Evolutionary conservation across 2,888 invertebrate species (phyloP).

Genomic region (Cryptocheilus praepositus): DNA sequence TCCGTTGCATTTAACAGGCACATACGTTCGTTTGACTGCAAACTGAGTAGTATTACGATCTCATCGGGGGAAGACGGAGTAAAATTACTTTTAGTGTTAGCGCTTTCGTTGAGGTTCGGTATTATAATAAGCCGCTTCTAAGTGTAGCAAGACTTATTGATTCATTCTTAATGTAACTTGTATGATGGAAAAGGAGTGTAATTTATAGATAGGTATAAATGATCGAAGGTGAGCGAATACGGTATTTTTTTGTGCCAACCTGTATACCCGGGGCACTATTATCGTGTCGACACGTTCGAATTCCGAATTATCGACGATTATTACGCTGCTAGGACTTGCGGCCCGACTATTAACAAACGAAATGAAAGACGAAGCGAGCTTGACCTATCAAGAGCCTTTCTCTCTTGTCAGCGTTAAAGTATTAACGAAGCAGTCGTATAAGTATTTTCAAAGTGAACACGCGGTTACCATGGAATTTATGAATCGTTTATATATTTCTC

Average conservation of each 20-base stretch:
- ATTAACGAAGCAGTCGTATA: conserved; percentile 24
- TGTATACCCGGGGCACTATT: no score
- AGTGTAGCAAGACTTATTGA: conserved; percentile 21
- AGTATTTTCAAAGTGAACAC: conserved; percentile 39
- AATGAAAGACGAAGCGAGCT: conserved; percentile 11
- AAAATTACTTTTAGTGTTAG: conserved; percentile 57
- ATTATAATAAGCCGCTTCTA: conserved; percentile 48
- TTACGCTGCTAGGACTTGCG: not conserved
- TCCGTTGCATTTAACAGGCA: conserved; percentile 30
- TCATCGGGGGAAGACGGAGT: conserved; percentile 51
- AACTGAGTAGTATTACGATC: conserved; percentile 66
- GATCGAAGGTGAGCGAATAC: not conserved
- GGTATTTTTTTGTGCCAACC: not conserved
- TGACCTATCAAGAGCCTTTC: conserved; percentile 7
- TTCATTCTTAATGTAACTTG: conserved; percentile 23
- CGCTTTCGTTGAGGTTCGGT: conserved; percentile 50
- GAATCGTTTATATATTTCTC: no score
- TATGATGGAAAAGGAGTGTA: conserved; percentile 8
- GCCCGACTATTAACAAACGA: conserved; percentile 11
- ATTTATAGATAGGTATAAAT: no score
- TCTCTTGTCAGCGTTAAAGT: conserved; percentile 14
- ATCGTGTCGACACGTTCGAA: conserved; percentile 2
- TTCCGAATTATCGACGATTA: not conserved
- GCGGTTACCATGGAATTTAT: no score
- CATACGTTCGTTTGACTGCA: conserved; percentile 13